Base-by-base conservation (phyloP, 2,888 invertebrate species). In the Sphinx pinastri region DNA sequence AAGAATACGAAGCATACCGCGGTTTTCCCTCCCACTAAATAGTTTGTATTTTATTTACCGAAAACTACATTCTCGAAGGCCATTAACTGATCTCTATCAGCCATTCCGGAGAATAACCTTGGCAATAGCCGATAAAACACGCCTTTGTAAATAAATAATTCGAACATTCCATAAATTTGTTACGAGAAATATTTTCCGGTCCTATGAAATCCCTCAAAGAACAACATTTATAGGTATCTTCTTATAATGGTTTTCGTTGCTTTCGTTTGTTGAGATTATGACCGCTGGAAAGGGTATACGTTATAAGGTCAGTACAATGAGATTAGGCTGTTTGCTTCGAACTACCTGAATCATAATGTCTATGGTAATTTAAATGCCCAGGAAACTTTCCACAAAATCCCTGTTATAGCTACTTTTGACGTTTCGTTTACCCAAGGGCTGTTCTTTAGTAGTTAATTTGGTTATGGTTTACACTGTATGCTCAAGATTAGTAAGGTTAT, bases 91-190 rank as follows among this genome's bases (percentile, higher is more conserved):
- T 76, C 74, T 76, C 79, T 79, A 79, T 77, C 75, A 78, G 77
- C 81, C 76, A 83, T 84, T 83, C 73, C 70, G 71, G 76, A 83
- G 81, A 84, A 83, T 80, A 73, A 71, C 76, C 72, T 66, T 71
- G 78, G 77, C 82, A 82, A 81, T 77, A 79, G 77, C 75, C 74
- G 67, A 74, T 74, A 78, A 78, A 81, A 75, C 76, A 70, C 73
- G 70, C 71, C 73, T 73, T 74, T 74, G 75, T 76, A 66, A 70
- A 72, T 71, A 71, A 67, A 12, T 69, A 60, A 59, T 49, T 14
- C 45, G 47, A 51, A 49, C 55, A 70, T 68, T 72, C 12, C 69
- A 66, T 52, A 73, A 73, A 70, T 69, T 73, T 59, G 38, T 51
- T 54, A 31, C 49, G 66, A n/a, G 6, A 25, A 66, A 14, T 68